Conservation (phyloP, 1,140 invertebrate genomes). For the Chironomus tepperi region DNA sequence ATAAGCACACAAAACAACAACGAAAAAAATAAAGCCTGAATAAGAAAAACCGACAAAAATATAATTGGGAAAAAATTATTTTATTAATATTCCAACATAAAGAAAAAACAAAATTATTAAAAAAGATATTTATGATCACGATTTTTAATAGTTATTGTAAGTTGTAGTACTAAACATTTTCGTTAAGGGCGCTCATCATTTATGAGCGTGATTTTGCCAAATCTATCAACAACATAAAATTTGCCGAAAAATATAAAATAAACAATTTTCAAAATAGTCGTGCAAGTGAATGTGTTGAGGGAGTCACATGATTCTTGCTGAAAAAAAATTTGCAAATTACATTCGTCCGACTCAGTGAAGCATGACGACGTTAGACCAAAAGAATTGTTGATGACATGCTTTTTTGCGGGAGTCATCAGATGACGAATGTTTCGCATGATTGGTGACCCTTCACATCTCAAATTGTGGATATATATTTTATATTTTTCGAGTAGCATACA, state of each 20-base stretch:
- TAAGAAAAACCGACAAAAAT: background rate
- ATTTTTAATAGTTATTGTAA: too few species aligned
- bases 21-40: too few species aligned
- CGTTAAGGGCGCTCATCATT: too few species aligned
- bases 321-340: constrained; percentile 7
- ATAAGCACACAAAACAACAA: too few species aligned
- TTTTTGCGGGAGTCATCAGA: constrained; percentile 10
- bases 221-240: background rate
- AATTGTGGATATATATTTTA: too few species aligned
- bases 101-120: background rate
- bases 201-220: too few species aligned
- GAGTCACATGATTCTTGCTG: background rate
- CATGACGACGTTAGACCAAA: background rate
- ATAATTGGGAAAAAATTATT: background rate
- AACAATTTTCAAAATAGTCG: background rate
- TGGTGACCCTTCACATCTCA: constrained; percentile 2
- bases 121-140: background rate
- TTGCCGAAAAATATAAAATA: too few species aligned
- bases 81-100: background rate
- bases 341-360: background rate
- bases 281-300: background rate
- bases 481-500: too few species aligned
- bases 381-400: background rate
- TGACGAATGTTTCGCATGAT: constrained; percentile 19
- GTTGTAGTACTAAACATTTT: too few species aligned